Percentiles rank a stretch among this genome's conserved stretches.
These are phyloP conservation scores for Cybosia mesomella DNA, from an alignment of 2,888 invertebrate species.

Conservation along the genomic window DNA sequence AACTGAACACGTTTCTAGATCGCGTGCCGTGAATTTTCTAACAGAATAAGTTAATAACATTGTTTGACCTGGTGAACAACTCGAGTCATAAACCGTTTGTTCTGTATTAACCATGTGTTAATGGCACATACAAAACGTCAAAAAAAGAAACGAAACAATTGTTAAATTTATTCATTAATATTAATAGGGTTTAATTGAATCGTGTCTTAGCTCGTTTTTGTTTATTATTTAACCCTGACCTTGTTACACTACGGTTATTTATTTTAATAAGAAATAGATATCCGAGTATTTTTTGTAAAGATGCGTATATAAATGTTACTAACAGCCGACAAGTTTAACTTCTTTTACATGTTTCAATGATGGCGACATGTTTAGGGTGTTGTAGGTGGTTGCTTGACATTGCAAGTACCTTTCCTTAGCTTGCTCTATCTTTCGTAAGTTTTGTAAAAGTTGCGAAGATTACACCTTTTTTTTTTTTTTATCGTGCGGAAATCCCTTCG, in stretches of 20 bases:
- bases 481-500: too few species aligned
- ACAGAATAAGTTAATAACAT: too few species aligned
- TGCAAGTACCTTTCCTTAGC: too few species aligned
- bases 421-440: too few species aligned
- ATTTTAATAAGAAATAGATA: not conserved
- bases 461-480: too few species aligned
- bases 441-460: too few species aligned
- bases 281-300: not conserved
- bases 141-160: not conserved
- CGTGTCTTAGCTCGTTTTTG: not conserved
- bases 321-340: not conserved
- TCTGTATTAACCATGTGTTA: too few species aligned
- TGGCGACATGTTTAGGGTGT: not conserved
- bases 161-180: not conserved
- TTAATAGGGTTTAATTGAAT: not conserved
- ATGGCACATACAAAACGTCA: too few species aligned
- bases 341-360: not conserved
- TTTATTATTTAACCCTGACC: conserved; percentile 3
- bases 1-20: not conserved
- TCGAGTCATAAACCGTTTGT: too few species aligned
- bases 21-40: not conserved
- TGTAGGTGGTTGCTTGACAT: not conserved
- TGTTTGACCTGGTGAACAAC: too few species aligned
- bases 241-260: not conserved
- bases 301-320: not conserved